Evolutionary conservation across 2,113 vertebrate species (phyloP), one percentile per base, ranked within the genome.

Genomic region (Poicephalus gulielmi): DNA sequence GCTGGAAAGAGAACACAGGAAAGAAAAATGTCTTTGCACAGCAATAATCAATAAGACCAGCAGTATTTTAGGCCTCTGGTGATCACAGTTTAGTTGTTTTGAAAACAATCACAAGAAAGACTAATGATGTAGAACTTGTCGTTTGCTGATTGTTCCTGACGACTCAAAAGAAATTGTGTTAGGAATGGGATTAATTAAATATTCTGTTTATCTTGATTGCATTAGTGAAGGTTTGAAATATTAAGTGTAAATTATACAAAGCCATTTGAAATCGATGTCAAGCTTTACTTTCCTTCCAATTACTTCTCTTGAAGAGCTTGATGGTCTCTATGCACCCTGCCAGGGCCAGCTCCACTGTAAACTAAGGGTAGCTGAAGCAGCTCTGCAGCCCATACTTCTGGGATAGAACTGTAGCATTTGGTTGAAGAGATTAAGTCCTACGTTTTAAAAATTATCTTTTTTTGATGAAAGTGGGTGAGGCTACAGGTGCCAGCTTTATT

Each of bases 11-110:
- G 73, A 92, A 41, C 73, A n/a, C 46, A 13, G 71, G 64, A 55
- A 94, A 97, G 94, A 91, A 71, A 90, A 96, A 96, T 60, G 62
- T 66, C 79, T 88, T 83, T 92, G 86, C 70, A n/a, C 90, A 94
- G 88, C 79, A 63, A 88, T 96, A 77, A 95, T 96, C 92, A 92
- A 67, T 96, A 94, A 71, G 77, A 83, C 62, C 69, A 88, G 92
- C 88, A 63, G 85, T 69, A 71, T 93, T 96, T 95, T 87, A 93
- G 83, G 66, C 69, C 74, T 81, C 91, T 73, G 81, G 74, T 84
- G 87, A 93, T 94, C 46, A 47, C 85, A 87, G 43, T 78, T 92
- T 75, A 91, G 77, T 83, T 95, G 84, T 95, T 96, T 96, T 88
- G 89, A 90, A 96, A 94, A 89, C 80, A 94, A 69, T 90, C 78